phyloP scores from a whole-genome alignment of 2,888 invertebrate species.

The Cephus pygmeus region DNA sequence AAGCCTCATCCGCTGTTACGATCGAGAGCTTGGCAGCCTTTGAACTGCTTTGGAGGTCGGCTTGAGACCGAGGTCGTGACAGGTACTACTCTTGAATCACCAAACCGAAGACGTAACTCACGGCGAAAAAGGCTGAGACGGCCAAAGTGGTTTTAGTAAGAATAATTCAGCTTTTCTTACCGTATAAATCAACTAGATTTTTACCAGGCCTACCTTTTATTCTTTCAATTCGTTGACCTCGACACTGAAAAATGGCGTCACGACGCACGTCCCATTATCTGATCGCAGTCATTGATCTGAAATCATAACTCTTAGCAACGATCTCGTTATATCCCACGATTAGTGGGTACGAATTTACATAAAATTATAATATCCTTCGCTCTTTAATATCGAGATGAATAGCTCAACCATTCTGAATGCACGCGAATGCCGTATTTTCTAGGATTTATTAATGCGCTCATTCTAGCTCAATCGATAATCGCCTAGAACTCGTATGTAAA shows the following conservation, averaged over 20 bases:
- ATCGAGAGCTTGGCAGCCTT: background rate
- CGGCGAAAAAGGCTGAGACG: background rate
- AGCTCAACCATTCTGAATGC: background rate
- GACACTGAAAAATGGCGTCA: background rate
- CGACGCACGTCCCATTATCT: background rate
- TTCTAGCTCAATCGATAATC: background rate
- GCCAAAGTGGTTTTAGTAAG: background rate
- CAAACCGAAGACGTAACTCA: background rate
- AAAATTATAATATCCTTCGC: background rate
- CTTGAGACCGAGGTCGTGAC: constrained; percentile 2
- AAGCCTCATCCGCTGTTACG: background rate
- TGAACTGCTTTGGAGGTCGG: background rate
- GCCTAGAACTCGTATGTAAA: background rate
- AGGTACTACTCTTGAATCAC: background rate
- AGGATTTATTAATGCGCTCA: background rate
- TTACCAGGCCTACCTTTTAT: background rate
- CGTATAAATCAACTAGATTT: background rate
- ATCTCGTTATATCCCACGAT: background rate
- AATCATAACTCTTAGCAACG: background rate
- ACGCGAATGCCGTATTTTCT: background rate
- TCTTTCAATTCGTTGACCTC: background rate
- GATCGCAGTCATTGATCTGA: background rate
- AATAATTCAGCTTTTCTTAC: background rate
- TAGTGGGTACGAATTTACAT: background rate
- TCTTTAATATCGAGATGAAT: background rate